Conservation (phyloP, 2,888 invertebrate species). For the Cecidostiba fungosa region DNA sequence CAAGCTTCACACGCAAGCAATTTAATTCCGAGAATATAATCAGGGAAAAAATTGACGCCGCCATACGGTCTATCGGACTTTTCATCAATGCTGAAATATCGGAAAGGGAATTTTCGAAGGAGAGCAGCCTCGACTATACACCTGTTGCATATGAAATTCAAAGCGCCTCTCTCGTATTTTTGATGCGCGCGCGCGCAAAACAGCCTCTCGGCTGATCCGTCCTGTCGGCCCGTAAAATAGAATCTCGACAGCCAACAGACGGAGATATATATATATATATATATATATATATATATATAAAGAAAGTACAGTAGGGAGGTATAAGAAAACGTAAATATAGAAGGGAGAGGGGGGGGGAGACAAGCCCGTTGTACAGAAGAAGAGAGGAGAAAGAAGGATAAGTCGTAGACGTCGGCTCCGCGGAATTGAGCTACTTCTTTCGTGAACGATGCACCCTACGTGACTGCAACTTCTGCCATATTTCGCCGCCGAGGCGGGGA, state of each 20-base stretch:
- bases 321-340: conserved; percentile 38
- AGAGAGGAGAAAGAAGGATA: conserved; percentile 39
- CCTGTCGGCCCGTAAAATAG: conserved; percentile 22
- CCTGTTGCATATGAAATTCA: conserved; percentile 15
- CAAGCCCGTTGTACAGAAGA: neutral
- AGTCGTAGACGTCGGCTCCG: conserved; percentile 58
- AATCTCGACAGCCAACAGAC: neutral
- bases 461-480: conserved; percentile 70
- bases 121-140: neutral
- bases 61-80: neutral
- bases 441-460: conserved; percentile 69
- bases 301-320: neutral
- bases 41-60: neutral
- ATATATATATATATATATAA: neutral
- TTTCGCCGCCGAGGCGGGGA: conserved; percentile 63
- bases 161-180: neutral
- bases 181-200: neutral
- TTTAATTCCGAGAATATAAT: neutral
- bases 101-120: neutral
- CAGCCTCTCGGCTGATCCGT: neutral
- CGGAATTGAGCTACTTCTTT: conserved; percentile 69
- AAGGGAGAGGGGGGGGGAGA: neutral
- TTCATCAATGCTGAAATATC: neutral
- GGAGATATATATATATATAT: neutral
- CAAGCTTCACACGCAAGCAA: neutral